Base-by-base conservation (phyloP, 2,888 invertebrate species). In the Anthophora plumipes region DNA sequence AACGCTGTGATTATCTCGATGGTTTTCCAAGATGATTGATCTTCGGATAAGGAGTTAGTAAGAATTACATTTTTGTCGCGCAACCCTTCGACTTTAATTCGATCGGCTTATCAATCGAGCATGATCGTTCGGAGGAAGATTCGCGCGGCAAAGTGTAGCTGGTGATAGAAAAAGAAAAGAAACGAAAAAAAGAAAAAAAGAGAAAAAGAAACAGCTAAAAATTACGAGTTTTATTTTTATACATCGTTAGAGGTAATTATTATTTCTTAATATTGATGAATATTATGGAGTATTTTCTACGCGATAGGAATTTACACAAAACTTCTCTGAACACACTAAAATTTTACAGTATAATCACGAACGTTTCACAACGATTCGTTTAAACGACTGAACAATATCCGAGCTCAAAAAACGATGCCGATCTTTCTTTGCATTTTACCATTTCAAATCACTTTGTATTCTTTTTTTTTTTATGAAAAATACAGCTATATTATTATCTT, bases 171-270 rank as follows among this genome's bases (percentile, higher is more conserved):
- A 31, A 41, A 41, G 8, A 39, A 52, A 31, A 22, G 14, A 17
- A 3, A 11, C 4, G 37, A 5, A 25, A 25, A 25, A 8, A 43
- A 17, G 20, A 52, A 25, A 41, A 1, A 39, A 46, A 20, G 0
- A 0, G 1, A 12, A 20, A 31, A 41, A 8, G 43, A 12, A 14
- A n/a, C 31, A 31, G 31, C 31, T 31, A n/a, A 20, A 41, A 55
- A 11, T 12, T 20, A 63, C 20, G 0, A 63, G 43, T 25, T 63
- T 71, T 79, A 79, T 79, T 79, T 79, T 79, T 79, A 7, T 66
- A 66, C 41, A 48, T 25, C 17, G 14, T 31, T 66, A 73, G 14
- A 14, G 54, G n/a, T 55, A 43, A 59, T 64, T 64, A 55, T 37
- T 39, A 25, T 57, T 72, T 37, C n/a, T 22, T 41, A 22, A 17